Evolutionary conservation across 1,140 invertebrate genomes (phyloP), one percentile per base, ranked within the genome.

Genomic region (Calephelis nemesis): DNA sequence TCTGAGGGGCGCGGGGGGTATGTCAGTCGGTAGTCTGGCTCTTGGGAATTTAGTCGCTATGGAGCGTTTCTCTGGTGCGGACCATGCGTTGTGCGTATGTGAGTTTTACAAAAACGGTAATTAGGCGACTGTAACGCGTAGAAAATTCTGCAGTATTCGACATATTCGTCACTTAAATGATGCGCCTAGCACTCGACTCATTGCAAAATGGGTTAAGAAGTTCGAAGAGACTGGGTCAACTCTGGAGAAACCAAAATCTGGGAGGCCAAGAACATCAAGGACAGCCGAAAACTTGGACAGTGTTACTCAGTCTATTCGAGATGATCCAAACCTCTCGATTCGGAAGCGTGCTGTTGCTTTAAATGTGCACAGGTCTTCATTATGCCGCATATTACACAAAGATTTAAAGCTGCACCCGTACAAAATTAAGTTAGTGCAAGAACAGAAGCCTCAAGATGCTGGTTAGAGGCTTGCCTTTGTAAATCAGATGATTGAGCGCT

Each of bases 121-220:
- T 73, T 69, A 67, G 54, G 63, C 66, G 13, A 72, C 63, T 63
- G 62, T 69, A 67, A 67, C 69, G 50, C 67, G 64, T 63, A 69
- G 63, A 67, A 74, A 48, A 63, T 74, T 71, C 58, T 71, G 66
- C 49, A 71, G 42, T 30, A 60, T 68, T 63, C 67, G 63, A 71
- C 7, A 15, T 63, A 13, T 69, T 64, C 62, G 63, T 10, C 69
- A 73, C 62, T 68, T 67, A 52, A 72, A 73, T 69, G 60, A 60
- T 64, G 65, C 67, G 49, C 60, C 68, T 54, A 70, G 58, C 63
- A 58, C 52, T 69, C 47, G 30, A 39, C 62, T 74, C 13, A 71
- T 74, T 67, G 1, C 8, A 50, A 12, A 68, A n/a, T 72, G 63
- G 70, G 54, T 68, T 11, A 45, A 62, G 1, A 4, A 42, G 10